Evolutionary conservation across 2,888 invertebrate species (phyloP).

Genomic region (Chymomyza amoena): DNA sequence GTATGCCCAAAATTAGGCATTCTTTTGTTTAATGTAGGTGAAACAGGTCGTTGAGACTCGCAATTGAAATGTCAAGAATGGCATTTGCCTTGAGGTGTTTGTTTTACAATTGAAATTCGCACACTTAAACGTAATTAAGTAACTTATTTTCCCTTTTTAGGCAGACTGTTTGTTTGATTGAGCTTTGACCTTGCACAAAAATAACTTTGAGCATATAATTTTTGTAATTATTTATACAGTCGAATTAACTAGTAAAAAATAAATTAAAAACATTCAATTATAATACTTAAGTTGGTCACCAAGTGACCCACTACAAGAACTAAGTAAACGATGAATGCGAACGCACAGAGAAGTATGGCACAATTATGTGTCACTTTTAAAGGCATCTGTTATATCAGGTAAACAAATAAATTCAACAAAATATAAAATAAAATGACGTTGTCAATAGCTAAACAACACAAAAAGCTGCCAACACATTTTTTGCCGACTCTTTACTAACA

Average conservation of each 20-base stretch:
- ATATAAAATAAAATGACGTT: background rate
- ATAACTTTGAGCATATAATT: background rate
- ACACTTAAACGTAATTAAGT: constrained; percentile 4
- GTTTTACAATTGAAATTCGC: background rate
- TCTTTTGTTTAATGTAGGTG: background rate
- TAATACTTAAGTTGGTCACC: background rate
- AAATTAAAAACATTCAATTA: background rate
- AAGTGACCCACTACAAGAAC: background rate
- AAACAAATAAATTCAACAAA: background rate
- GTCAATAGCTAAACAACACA: background rate
- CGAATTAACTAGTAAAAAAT: no score
- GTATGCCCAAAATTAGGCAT: background rate
- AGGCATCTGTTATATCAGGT: background rate
- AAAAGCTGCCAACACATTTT: background rate
- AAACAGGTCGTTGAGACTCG: background rate
- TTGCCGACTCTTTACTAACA: background rate
- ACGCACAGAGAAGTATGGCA: background rate
- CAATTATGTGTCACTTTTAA: background rate
- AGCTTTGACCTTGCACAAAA: background rate
- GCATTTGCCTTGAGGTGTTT: background rate
- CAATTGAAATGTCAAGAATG: background rate
- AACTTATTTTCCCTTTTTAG: background rate
- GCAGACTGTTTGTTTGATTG: background rate
- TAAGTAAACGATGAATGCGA: background rate
- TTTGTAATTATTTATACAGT: background rate